phyloP scores from a whole-genome alignment of 2,797 vertebrate species.

The Pipistrellus kuhlii region DNA sequence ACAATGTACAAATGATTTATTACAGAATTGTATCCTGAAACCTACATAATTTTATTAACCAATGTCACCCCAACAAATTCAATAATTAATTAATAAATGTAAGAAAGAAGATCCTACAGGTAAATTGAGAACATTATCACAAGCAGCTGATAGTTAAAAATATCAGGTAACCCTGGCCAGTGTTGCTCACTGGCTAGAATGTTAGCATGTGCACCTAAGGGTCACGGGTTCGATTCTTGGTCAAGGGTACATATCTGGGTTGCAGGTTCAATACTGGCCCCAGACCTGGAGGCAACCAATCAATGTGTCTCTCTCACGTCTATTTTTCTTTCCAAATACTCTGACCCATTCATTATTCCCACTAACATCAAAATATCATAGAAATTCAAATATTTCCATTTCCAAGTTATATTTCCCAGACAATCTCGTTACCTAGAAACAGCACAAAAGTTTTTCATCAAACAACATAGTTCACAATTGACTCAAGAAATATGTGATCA shows the following conservation, averaged over 20 bases:
- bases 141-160: constrained; percentile 30
- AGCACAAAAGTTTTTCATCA: constrained; percentile 22
- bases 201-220: background rate
- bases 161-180: background rate
- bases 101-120: background rate
- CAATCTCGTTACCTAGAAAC: constrained; percentile 44
- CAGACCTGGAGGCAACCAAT: too few relatives aligned
- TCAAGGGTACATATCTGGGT: too few relatives aligned
- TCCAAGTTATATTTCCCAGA: constrained; percentile 16
- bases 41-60: background rate
- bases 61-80: background rate
- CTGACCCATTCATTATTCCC: constrained; percentile 4
- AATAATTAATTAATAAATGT: background rate
- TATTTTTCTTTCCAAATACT: constrained; percentile 20
- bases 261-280: too few relatives aligned
- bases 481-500: background rate
- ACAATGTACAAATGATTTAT: background rate
- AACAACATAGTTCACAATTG: background rate
- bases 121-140: background rate
- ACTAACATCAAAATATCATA: background rate
- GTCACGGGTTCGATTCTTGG: too few relatives aligned
- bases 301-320: too few relatives aligned
- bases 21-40: background rate
- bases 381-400: constrained; percentile 52
- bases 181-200: background rate